Conservation (phyloP, 2,888 invertebrate species). For the Aporophyla lueneburgensis region DNA sequence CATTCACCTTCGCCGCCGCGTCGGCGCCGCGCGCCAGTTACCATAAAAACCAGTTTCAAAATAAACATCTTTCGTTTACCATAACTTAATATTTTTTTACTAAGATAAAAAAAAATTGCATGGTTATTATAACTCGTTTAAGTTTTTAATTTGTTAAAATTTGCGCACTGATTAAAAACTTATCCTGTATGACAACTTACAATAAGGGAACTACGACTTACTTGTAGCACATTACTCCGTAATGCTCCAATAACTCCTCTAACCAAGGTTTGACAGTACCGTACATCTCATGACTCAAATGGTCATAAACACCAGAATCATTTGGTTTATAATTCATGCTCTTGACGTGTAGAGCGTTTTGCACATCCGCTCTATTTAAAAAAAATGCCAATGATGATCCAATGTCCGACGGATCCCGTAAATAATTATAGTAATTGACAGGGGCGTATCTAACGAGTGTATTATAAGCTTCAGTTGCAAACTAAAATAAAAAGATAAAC, state of each 20-base stretch:
- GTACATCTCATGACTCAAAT: rapidly evolving
- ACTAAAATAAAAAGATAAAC: slow-evolving; percentile 19
- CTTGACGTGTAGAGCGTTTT: slow-evolving; percentile 55
- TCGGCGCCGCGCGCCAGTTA: too few relatives aligned
- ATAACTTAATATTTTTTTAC: too few relatives aligned
- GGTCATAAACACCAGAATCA: rapidly evolving
- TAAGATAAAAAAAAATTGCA: too few relatives aligned
- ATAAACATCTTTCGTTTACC: too few relatives aligned
- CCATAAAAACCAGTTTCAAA: too few relatives aligned
- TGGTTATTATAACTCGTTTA: too few relatives aligned
- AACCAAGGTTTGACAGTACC: slow-evolving; percentile 60
- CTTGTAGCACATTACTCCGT: slow-evolving; percentile 52
- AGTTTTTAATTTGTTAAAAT: too few relatives aligned
- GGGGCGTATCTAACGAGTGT: rapidly evolving
- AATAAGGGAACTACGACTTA: slow-evolving; percentile 12
- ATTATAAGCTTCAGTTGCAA: rapidly evolving
- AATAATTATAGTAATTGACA: background rate
- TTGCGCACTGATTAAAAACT: too few relatives aligned
- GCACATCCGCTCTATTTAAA: slow-evolving; percentile 51
- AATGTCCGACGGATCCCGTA: rapidly evolving
- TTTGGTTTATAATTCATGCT: rapidly evolving
- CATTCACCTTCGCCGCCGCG: too few relatives aligned
- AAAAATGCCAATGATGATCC: background rate
- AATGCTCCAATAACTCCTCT: slow-evolving; percentile 63
- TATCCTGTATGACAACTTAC: background rate